These are phyloP conservation scores for Stictonetta naevosa DNA, from an alignment of 2,113 vertebrate genomes.

Conservation along the genomic window DNA sequence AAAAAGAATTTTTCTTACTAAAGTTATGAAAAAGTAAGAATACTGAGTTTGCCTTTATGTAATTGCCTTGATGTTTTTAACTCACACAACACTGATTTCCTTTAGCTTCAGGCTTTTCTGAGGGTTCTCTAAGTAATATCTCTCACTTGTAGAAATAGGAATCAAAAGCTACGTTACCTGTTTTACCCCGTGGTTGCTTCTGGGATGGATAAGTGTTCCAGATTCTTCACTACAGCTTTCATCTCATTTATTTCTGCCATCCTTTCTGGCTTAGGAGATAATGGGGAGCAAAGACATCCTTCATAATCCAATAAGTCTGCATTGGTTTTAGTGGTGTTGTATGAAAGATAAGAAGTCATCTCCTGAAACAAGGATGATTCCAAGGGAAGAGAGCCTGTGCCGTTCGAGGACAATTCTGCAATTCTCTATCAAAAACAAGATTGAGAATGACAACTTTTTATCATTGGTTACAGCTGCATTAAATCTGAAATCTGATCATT, in stretches of 20 bases:
- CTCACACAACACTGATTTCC: background rate
- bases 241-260: background rate
- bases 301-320: background rate
- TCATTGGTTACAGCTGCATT: background rate
- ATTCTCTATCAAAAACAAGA: background rate
- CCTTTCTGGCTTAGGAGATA: background rate
- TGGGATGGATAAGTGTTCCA: background rate
- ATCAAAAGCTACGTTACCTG: background rate
- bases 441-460: background rate
- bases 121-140: background rate
- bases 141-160: background rate
- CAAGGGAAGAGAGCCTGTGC: background rate
- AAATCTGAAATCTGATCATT: background rate
- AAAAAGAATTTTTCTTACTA: background rate
- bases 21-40: background rate
- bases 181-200: background rate
- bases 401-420: background rate
- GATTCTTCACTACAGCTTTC: background rate
- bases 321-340: accelerated
- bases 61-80: background rate
- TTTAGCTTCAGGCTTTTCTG: background rate
- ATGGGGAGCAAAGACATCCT: background rate
- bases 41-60: background rate
- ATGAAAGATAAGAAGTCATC: background rate
- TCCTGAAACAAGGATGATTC: background rate